Base-by-base conservation (phyloP, 2,888 invertebrate genomes). In the Lamproptera curius region DNA sequence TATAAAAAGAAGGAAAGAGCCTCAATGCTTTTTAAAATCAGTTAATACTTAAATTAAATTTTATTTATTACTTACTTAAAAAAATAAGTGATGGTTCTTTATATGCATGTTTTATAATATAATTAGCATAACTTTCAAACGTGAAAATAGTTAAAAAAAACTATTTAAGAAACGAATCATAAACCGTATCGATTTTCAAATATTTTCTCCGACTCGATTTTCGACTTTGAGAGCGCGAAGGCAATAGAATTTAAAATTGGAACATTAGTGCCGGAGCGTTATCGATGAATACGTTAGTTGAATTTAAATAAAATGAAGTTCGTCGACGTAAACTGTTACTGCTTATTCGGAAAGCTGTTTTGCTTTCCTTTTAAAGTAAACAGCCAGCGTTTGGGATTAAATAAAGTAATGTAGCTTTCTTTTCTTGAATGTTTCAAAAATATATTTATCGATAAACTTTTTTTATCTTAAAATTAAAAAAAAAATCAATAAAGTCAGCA, bases 211-310 rank as follows among this genome's bases (percentile, higher is more conserved):
- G n/a, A n/a, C n/a, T 39, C 42, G 42, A 42, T 48, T 48, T 42
- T 23, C 26, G 33, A 42, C 48, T 39, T 34, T 14, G 26, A 34
- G 38, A 33, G 36, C 35, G 38, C 42, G 14, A 23, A 31, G 38
- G 38, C 48, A 48, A 42, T 38, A 38, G 42, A 48, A 48, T 48
- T 48, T 48, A 38, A 48, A 48, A 48, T 42, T 48, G 38, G 48
- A 42, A 42, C 38, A 48, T 48, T 48, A 48, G 42, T 42, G 42
- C 31, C 15, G 36, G 38, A 48, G 39, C 42, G 34, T 42, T 42
- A 48, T 48, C 42, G 42, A 48, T 42, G 48, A 34, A 48, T 42
- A 42, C 48, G 38, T 42, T 39, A 48, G 38, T 42, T 10, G 42
- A 42, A 48, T 48, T 42, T 48, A 38, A 48, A 48, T 34, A 39